Evolutionary conservation across 2,888 invertebrate genomes (phyloP), one percentile per base, ranked within the genome.

Genomic region (Muscina levida): DNA sequence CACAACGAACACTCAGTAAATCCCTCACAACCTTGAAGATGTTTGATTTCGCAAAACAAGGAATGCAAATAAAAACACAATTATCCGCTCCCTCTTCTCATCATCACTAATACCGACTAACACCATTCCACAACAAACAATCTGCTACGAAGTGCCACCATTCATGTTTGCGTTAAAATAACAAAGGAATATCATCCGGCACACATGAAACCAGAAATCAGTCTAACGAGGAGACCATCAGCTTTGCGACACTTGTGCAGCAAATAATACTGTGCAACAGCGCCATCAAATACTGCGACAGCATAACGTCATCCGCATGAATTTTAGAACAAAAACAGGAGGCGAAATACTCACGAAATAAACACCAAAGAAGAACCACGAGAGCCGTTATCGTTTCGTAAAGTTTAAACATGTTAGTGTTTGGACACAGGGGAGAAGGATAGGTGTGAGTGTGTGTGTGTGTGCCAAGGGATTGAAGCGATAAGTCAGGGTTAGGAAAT

Each of bases 11-110:
- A 24, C 24, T 15, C 48, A 48, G 17, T 8, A 15, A 26, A 57
- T 31, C n/a, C n/a, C 57, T 31, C 26, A 57, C n/a, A 57, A 57
- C 57, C 57, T 57, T 57, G 57, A 57, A 57, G 31, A 31, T 31
- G n/a, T n/a, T n/a, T n/a, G n/a, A n/a, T n/a, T n/a, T n/a, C n/a
- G n/a, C n/a, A n/a, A n/a, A n/a, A n/a, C n/a, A n/a, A n/a, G n/a
- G n/a, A n/a, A n/a, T n/a, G 57, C 26, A 57, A 57, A 57, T 57
- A 57, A 57, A 57, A 26, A 57, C 26, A 57, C 57, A 13, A 1
- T n/a, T n/a, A n/a, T 4, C 31, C 22, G 2, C 53, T 24, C 24
- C 10, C 53, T 24, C 53, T 24, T 8, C 51, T 53, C 51, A 48
- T 10, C 22, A 3, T 13, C 53, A 22, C 19, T 2, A 37, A 17